A percentile compares a stretch with the other conserved stretches of the same genome.
phyloP scores from a whole-genome alignment of 2,888 invertebrate species.

The Mythimna impura region DNA sequence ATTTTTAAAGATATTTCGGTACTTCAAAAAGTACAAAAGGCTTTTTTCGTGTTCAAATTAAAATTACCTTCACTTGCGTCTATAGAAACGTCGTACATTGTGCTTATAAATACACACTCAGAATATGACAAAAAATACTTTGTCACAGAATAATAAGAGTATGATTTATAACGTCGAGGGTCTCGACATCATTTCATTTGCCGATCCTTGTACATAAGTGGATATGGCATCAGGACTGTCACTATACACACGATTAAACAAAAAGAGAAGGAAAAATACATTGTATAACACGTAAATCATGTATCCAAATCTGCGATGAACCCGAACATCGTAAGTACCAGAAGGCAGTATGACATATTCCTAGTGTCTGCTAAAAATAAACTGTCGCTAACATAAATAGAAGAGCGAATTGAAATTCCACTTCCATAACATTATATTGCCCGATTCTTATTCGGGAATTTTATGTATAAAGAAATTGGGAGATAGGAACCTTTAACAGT shows the following conservation, averaged over 20 bases:
- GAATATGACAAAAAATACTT: conserved; percentile 48
- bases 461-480: conserved; percentile 59
- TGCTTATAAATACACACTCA: conserved; percentile 19
- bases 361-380: conserved; percentile 50
- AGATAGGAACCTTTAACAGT: conserved; percentile 56
- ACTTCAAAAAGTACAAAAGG: background rate
- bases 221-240: conserved; percentile 55
- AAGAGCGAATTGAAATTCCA: conserved; percentile 57
- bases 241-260: conserved; percentile 37
- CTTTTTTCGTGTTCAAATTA: background rate
- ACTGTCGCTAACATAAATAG: conserved; percentile 50
- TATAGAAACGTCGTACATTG: conserved; percentile 5
- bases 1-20: conserved; percentile 10
- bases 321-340: conserved; percentile 26
- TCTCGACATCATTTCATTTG: conserved; percentile 53
- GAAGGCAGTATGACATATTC: conserved; percentile 35
- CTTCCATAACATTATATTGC: conserved; percentile 58
- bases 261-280: conserved; percentile 37
- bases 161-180: conserved; percentile 56
- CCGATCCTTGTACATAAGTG: conserved; percentile 50
- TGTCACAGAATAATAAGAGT: conserved; percentile 46
- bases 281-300: conserved; percentile 25
- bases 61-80: conserved; percentile 11
- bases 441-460: conserved; percentile 55
- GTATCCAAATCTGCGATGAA: conserved; percentile 35